Conservation (phyloP, 2,888 invertebrate genomes). For the Dione vanillae region DNA sequence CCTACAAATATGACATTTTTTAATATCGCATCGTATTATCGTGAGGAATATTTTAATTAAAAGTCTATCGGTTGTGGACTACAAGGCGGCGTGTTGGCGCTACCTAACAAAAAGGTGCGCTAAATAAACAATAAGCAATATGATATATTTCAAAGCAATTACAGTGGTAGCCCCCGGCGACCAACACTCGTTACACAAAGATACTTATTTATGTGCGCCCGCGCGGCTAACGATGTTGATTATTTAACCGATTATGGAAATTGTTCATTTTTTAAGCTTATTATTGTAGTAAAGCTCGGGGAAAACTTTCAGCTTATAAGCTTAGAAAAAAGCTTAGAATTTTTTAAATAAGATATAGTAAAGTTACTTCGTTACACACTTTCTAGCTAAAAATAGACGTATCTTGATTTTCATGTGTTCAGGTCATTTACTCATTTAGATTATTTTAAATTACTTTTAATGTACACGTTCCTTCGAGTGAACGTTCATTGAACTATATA, state of each 20-base stretch:
- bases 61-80: not conserved
- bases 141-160: slow-evolving; percentile 77
- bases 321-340: not conserved
- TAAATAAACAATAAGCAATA: slow-evolving; percentile 75
- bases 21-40: not conserved
- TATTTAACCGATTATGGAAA: slow-evolving; percentile 22
- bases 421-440: too few relatives aligned
- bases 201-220: slow-evolving; percentile 42
- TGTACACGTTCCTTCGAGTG: too few relatives aligned
- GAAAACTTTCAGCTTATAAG: not conserved
- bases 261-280: slow-evolving; percentile 8
- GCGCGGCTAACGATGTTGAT: slow-evolving; percentile 32
- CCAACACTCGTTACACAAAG: slow-evolving; percentile 50
- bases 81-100: slow-evolving; percentile 47
- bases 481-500: too few relatives aligned
- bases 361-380: not conserved
- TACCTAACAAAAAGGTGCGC: slow-evolving; percentile 70
- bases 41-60: slow-evolving; percentile 9
- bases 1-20: too few relatives aligned
- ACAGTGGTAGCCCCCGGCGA: slow-evolving; percentile 66
- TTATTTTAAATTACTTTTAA: too few relatives aligned
- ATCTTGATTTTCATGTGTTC: too few relatives aligned
- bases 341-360: not conserved
- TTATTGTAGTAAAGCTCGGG: not conserved
- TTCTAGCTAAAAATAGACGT: too few relatives aligned